Evolutionary conservation across 2,797 vertebrate genomes (phyloP), one percentile per base, ranked within the genome.

Genomic region (Columba guinea): DNA sequence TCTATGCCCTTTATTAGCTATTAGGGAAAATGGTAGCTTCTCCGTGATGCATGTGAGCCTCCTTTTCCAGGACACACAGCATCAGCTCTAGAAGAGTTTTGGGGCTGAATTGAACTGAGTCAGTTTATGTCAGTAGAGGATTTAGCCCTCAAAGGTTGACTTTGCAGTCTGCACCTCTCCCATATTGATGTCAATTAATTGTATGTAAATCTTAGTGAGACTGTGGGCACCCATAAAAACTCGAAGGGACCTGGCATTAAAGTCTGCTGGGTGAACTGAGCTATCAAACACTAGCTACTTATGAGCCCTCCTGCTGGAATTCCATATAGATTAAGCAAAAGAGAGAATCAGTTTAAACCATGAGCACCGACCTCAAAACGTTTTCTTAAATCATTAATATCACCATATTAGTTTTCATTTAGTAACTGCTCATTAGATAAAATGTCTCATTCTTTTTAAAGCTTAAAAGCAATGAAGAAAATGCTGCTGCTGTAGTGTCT

Each of bases 311-410:
- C 34, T 82, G 19, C 19, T 39, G 68, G 71, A 87, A 77, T 63
- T 78, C 58, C 5, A 16, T 34, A 44, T 77, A n/a, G 21, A 73
- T 0, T 39, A 71, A 78, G 24, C 22, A 21, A 32, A 53, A 15
- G 32, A 85, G 49, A 53, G 35, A 68, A 80, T 79, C 5, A 16
- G 32, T 68, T 87, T 51, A 89, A 87, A 71, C 5, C 27, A 78
- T 73, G 18, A 92, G 35, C 24, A 32, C 5, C 52, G 52, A 32
- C 85, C 10, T 44, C 34, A 52, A 39, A 64, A 75, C 32, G 26
- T 94, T 96, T 97, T 87, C 89, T 93, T 92, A 92, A 91, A 84
- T 90, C 39, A 52, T 86, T 95, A 55, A 11, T 83, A 87, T 55
- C 67, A 71, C 30, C 39, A 21, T 68, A 77, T 56, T 26, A 4